Conservation (phyloP, 2,113 vertebrate species). For the Pseudorhombus dupliciocellatus region DNA sequence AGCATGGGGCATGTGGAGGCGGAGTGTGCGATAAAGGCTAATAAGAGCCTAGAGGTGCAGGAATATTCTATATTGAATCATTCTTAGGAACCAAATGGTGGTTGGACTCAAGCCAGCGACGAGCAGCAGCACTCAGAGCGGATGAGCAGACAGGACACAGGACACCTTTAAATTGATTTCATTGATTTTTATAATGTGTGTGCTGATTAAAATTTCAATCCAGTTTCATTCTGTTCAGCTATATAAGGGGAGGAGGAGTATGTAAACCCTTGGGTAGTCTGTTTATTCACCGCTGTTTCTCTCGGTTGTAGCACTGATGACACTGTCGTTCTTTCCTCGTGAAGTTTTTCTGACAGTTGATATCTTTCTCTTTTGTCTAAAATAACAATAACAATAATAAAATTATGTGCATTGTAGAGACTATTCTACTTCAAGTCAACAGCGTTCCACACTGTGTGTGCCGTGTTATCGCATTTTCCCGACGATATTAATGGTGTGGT, state of each 20-base stretch:
- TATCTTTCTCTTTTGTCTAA: neutral
- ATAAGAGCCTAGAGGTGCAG: slow-evolving; percentile 34
- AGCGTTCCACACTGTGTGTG: too few species aligned
- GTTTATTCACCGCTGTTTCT: neutral
- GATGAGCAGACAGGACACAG: neutral
- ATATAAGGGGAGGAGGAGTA: neutral
- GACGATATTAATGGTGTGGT: neutral
- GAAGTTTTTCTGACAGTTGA: neutral
- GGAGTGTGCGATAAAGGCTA: slow-evolving; percentile 34
- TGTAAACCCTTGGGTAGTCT: neutral
- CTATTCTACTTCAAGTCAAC: too few species aligned
- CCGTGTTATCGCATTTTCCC: neutral
- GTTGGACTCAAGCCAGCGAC: slow-evolving; percentile 8
- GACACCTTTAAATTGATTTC: slow-evolving; percentile 9
- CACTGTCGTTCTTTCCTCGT: neutral
- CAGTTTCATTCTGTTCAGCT: slow-evolving; percentile 13
- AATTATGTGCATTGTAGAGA: too few species aligned
- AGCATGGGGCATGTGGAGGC: neutral
- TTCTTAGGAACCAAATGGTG: slow-evolving; percentile 12
- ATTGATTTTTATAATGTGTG: slow-evolving; percentile 10
- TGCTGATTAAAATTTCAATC: slow-evolving; percentile 18
- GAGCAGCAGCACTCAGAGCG: slow-evolving; percentile 12
- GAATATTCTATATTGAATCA: slow-evolving; percentile 28
- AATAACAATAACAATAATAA: too few species aligned
- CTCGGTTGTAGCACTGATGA: neutral